These are phyloP conservation scores for Petrocephalus microphthalmus DNA, from an alignment of 2,113 vertebrate genomes.

Conservation along the genomic window DNA sequence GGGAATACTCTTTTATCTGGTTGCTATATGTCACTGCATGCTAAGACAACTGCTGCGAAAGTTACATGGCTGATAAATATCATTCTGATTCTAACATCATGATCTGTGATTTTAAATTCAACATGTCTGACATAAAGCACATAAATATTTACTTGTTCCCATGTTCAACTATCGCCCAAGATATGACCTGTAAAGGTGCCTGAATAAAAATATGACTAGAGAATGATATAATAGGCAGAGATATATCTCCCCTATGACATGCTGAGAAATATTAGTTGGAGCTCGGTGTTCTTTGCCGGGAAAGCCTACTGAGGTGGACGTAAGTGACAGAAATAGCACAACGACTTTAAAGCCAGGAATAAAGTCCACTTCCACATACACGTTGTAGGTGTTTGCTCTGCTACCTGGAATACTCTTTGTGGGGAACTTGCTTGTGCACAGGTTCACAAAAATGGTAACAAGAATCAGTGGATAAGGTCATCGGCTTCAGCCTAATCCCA, in stretches of 20 bases:
- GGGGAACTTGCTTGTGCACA: not conserved
- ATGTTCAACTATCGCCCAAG: not conserved
- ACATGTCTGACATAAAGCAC: not conserved
- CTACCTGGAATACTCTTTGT: not conserved
- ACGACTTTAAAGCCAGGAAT: not conserved
- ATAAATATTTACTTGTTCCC: not conserved
- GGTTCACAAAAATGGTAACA: too few species aligned
- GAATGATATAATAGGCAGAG: not conserved
- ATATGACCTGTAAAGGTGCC: not conserved
- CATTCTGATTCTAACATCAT: not conserved
- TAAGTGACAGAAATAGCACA: not conserved
- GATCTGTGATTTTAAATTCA: not conserved
- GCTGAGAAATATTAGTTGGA: conserved; percentile 10
- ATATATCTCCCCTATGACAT: not conserved
- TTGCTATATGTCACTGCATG: not conserved
- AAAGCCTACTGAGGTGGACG: not conserved
- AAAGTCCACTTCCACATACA: not conserved
- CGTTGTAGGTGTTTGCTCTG: not conserved
- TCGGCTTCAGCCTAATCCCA: not conserved
- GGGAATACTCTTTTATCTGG: not conserved
- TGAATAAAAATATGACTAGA: not conserved
- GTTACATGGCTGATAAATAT: not conserved
- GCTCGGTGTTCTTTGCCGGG: not conserved
- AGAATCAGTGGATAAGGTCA: not conserved
- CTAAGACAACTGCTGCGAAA: not conserved